Conservation (phyloP, 2,113 vertebrate species). For the Sitta europaea region DNA sequence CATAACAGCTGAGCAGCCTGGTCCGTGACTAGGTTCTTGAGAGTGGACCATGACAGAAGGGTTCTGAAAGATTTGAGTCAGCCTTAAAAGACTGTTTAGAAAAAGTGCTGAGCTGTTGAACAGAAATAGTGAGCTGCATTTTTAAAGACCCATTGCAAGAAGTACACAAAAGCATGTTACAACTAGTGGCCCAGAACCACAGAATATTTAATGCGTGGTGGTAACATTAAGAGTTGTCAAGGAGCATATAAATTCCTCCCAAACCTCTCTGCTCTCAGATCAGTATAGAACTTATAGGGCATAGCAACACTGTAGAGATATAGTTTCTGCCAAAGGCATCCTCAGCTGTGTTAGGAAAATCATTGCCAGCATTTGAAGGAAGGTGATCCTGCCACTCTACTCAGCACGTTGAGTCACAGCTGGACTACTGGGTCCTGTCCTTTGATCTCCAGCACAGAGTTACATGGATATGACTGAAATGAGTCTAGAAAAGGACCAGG, state of each 20-base stretch:
- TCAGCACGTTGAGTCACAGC: not conserved
- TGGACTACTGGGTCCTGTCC: not conserved
- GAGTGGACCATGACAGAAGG: not conserved
- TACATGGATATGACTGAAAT: not conserved
- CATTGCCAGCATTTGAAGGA: not conserved
- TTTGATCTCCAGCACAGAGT: not conserved
- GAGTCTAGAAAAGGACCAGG: not conserved
- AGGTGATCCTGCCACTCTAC: not conserved
- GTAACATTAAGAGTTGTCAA: not conserved
- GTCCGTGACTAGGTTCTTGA: not conserved
- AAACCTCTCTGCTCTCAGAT: not conserved
- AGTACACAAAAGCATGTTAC: not conserved
- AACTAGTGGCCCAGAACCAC: not conserved
- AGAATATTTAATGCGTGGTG: not conserved
- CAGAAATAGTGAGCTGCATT: not conserved
- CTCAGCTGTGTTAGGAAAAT: not conserved
- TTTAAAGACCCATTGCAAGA: not conserved
- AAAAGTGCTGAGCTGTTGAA: not conserved
- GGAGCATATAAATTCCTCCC: not conserved
- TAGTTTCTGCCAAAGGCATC: not conserved
- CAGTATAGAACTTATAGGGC: not conserved
- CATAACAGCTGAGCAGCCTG: not conserved
- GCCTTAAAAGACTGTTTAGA: not conserved
- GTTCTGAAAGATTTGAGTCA: not conserved
- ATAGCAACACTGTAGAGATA: not conserved